Base-by-base conservation (phyloP, 2,797 vertebrate genomes). In the Lepidocolaptes lacrymiger region DNA sequence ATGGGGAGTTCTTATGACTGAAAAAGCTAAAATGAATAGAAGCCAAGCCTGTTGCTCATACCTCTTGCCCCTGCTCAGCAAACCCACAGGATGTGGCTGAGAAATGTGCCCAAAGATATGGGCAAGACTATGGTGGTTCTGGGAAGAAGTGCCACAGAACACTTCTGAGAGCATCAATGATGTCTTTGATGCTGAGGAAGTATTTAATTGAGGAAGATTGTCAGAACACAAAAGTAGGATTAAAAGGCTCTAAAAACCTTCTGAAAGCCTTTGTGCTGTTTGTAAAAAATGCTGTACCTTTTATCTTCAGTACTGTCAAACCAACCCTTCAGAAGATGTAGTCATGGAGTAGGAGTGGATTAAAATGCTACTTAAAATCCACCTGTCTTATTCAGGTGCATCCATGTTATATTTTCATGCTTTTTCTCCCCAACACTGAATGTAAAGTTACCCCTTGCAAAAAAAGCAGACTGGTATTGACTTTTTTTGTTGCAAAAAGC, bases 161-260 rank as follows among this genome's bases (percentile, higher is more conserved):
- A 23, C 36, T 71, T 19, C n/a, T n/a, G 54, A 41, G 20, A 48
- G 41, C 8, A 14, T 41, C 32, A 62, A 67, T 54, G 51, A 32
- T 23, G 44, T 49, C 74, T 84, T 88, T 69, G 72, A 62, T 78
- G 54, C 34, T 69, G 58, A 52, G 62, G 84, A 79, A 87, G 27
- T 67, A 74, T 74, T 93, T 92, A 85, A 80, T 51, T 51, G 56
- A 77, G 44, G 34, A 89, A 91, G 69, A 69, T 15, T 91, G 23
- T 85, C 91, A 76, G 66, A 94, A 78, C 58, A 88, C 51, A 61
- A n/a, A 91, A 84, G 62, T 20, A 75, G 62, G 62, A 88, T 89
- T 93, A 84, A 86, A 95, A 72, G 43, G 36, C 37, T 84, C 85
- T 83, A 46, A 89, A 77, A 92, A 66, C 7, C 39, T 69, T 89